Base-by-base conservation (phyloP, 2,888 invertebrate species). In the Macroteleia sp. region DNA sequence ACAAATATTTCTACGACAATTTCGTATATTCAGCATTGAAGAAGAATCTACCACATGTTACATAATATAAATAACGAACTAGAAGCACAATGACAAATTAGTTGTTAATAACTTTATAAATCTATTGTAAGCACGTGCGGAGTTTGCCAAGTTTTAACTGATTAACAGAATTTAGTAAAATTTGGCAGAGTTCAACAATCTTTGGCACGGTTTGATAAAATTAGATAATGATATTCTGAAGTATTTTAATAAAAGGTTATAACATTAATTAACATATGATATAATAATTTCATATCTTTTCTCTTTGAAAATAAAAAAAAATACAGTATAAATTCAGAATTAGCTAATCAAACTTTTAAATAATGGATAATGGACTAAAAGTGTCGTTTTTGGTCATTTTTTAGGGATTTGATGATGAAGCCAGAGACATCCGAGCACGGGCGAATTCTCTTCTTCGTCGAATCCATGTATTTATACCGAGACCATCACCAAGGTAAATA, bases 361-460 rank as follows among this genome's bases (percentile, higher is more conserved):
- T 25, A 25, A 30, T 30, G 9, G 30, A 30, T 30, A 9, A 10
- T 6, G 25, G 6, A 30, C 2, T 30, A 5, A 30, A 30, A 30
- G 1, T 39, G 3, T 41, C 10, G 17, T 41, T 4, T 12, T 3
- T 52, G 28, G 20, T 28, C 50, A 36, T 74, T 57, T 83, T 92
- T 48, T 93, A 97, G 97, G 93, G 94, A 84, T 97, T 97, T 92
- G 95, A 96, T 91, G 96, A 96, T 91, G 96, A 97, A 92, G 95
- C 95, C 81, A 94, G 95, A 88, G 94, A 95, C 85, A 97, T 97
- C 89, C 95, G 96, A 83, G 95, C 96, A 56, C 95, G 95, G 87
- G 95, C 96, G 48, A 94, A 95, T 84, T 93, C 95, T 64, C 93
- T 97, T 61, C 93, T 97, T 83, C 94, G 94, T 84, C 94, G 95